A percentile compares a stretch with the other conserved stretches of the same genome.
Conservation (phyloP, 2,113 vertebrate genomes). For the Anoplopoma fimbria region DNA sequence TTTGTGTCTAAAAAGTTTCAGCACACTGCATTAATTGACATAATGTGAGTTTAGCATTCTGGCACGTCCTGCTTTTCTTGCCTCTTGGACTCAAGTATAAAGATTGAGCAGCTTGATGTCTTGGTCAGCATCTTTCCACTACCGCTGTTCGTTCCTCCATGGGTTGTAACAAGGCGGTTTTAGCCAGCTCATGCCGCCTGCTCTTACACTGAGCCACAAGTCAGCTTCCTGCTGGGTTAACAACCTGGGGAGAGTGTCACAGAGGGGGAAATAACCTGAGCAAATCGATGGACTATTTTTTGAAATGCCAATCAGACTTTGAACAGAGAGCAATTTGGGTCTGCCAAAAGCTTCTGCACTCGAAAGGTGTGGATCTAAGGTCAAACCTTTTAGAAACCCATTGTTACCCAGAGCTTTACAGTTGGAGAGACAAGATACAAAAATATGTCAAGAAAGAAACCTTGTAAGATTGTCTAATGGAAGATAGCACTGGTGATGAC, state of each 20-base stretch:
- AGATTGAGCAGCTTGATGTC: not conserved
- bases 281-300: slow-evolving; percentile 70
- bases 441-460: slow-evolving; percentile 53
- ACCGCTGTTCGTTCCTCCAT: slow-evolving; percentile 15
- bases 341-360: slow-evolving; percentile 52
- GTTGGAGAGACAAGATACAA: slow-evolving; percentile 44
- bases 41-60: not conserved
- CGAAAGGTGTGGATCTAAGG: slow-evolving; percentile 60
- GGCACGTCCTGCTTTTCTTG: not conserved
- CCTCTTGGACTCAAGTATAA: not conserved
- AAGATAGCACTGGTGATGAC: slow-evolving; percentile 26
- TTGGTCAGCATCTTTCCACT: not conserved
- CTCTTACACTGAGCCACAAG: slow-evolving; percentile 33
- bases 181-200: slow-evolving; percentile 13
- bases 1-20: not conserved
- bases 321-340: slow-evolving; percentile 67
- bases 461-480: slow-evolving; percentile 23
- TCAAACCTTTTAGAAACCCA: slow-evolving; percentile 65
- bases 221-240: slow-evolving; percentile 67
- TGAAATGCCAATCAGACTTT: slow-evolving; percentile 75
- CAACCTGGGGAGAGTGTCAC: slow-evolving; percentile 64
- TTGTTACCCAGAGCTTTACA: slow-evolving; percentile 45
- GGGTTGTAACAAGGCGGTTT: slow-evolving; percentile 31
- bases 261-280: slow-evolving; percentile 64
- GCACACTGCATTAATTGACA: not conserved